These are phyloP conservation scores for Microcaecilia unicolor DNA, from an alignment of 2,797 vertebrate genomes.

Conservation along the genomic window DNA sequence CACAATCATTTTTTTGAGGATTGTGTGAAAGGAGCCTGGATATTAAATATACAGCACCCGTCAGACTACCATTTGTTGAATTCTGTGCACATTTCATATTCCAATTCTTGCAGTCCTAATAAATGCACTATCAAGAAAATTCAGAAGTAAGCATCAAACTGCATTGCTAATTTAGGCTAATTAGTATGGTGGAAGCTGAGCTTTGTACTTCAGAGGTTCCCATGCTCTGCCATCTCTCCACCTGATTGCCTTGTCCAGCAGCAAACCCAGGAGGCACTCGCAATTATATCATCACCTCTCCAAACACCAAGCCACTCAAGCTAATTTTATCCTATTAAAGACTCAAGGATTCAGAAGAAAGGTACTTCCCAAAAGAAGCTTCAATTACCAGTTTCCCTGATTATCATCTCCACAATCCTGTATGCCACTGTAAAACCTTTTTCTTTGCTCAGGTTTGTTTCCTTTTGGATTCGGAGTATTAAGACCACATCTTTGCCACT, in stretches of 20 bases:
- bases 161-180: constrained; percentile 64
- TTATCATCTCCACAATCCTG: constrained; percentile 60
- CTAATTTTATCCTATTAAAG: constrained; percentile 72
- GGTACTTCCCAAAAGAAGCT: constrained; percentile 60
- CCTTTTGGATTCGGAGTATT: no score
- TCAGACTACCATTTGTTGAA: constrained; percentile 20
- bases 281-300: constrained; percentile 70
- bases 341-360: constrained; percentile 65
- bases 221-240: constrained; percentile 51
- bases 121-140: constrained; percentile 49
- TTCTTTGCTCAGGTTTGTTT: no score
- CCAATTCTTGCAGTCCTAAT: constrained; percentile 28
- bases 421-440: constrained; percentile 55
- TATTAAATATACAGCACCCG: not conserved
- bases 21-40: constrained; percentile 10
- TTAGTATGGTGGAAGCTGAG: constrained; percentile 52
- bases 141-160: constrained; percentile 62
- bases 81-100: constrained; percentile 27
- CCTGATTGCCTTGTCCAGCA: constrained; percentile 61
- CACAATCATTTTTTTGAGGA: constrained; percentile 10
- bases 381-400: constrained; percentile 63
- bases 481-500: constrained; percentile 52
- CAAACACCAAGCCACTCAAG: constrained; percentile 63
- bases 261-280: constrained; percentile 62
- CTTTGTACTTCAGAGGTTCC: constrained; percentile 51